phyloP scores from a whole-genome alignment of 2,888 invertebrate species.

The Macaria notata region DNA sequence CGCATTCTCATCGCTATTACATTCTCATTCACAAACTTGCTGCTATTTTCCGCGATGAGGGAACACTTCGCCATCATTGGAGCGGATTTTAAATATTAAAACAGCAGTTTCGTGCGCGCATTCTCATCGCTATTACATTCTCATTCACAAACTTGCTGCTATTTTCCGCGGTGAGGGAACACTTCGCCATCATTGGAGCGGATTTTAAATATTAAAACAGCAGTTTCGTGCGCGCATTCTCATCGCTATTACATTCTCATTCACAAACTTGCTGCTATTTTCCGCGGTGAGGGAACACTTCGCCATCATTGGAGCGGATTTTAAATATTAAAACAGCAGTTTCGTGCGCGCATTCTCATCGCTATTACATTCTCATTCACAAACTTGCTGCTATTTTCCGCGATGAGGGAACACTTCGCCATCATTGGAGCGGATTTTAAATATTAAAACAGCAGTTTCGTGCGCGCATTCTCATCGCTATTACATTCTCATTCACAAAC shows the following conservation, averaged over 20 bases:
- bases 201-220: no score
- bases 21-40: conserved; percentile 2
- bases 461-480: conserved; percentile 1
- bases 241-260: conserved; percentile 1
- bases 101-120: no score
- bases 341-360: neutral
- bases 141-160: conserved; percentile 1
- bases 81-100: neutral
- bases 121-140: conserved; percentile 1
- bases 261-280: neutral
- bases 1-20: neutral
- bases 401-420: conserved; percentile 1
- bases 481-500: conserved; percentile 2
- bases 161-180: neutral
- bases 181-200: conserved; percentile 1
- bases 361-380: conserved; percentile 2
- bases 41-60: neutral
- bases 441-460: no score
- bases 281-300: conserved; percentile 1
- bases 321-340: no score
- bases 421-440: conserved; percentile 2
- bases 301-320: conserved; percentile 1
- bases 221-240: no score
- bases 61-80: conserved; percentile 3
- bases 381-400: neutral